Evolutionary conservation across 1,140 invertebrate genomes (phyloP), one percentile per base, ranked within the genome.

Genomic region (Anoplolepis gracilipes): DNA sequence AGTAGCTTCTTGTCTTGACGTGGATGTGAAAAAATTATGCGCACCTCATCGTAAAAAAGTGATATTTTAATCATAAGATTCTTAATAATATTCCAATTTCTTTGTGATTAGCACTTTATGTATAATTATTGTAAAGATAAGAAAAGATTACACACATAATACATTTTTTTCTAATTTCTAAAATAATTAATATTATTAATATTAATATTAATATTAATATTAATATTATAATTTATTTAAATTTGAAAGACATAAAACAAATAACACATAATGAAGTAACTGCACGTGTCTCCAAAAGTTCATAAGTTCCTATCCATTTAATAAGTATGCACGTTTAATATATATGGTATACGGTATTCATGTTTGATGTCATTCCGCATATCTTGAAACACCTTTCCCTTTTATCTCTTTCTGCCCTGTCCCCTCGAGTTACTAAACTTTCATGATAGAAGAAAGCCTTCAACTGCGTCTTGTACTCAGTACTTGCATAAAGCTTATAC

Each of bases 351-450:
- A 22, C 10, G 42, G 25, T 19, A 84, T 84, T 84, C 42, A 77
- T 65, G 72, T 84, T 84, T 84, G 69, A 84, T 84, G 65, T 78
- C 61, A 55, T 42, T 84, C 8, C 30, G 28, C 82, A 46, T 64
- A 59, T 64, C 46, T 84, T 39, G 30, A 39, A 79, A 62, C 28
- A 85, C 62, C 84, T 85, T 67, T 85, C 79, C 61, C 64, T 61
- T 67, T 49, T 36, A 33, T 67, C 46, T 59, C 49, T 36, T 30
- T 59, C 76, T 59, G 13, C 28, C 33, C 25, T 59, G 64, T 73
- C 36, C 67, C 53, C 53, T 65, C 76, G 36, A 69, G 76, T 39
- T 79, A 85, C 30, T 67, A 70, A 85, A 85, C 79, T 85, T 79
- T 73, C 22, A 19, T 42, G 78, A 82, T 72, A 82, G 53, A 25